These are phyloP conservation scores for Apostichopus japonicus DNA, from an alignment of 35 echinoderm and acorn worm species.

Conservation along the genomic window DNA sequence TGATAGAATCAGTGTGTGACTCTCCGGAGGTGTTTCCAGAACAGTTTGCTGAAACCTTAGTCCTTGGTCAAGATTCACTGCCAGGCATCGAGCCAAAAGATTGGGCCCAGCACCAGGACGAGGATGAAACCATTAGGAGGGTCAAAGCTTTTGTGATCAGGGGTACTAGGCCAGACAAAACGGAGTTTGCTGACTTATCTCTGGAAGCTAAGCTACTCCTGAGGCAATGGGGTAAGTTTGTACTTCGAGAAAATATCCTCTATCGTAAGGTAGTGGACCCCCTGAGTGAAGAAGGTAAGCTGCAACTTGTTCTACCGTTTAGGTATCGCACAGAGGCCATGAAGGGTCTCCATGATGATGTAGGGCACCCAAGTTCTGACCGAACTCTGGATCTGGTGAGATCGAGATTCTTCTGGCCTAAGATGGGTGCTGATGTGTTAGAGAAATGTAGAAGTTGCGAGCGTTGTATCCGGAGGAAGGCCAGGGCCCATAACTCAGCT, in stretches of 20 bases:
- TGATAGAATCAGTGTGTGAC: not conserved
- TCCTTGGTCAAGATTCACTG: not conserved
- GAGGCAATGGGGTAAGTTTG: constrained; percentile 62
- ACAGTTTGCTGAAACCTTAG: too few relatives aligned
- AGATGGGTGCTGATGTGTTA: constrained; percentile 38
- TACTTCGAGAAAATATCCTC: constrained; percentile 33
- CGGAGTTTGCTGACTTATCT: not conserved
- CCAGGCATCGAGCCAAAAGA: not conserved
- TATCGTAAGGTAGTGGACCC: constrained; percentile 38
- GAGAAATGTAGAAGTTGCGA: constrained; percentile 25
- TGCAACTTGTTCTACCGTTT: constrained; percentile 57
- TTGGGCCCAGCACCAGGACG: constrained; percentile 16
- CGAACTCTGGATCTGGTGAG: constrained; percentile 43
- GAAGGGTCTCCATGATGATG: constrained; percentile 45
- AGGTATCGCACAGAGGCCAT: constrained; percentile 25
- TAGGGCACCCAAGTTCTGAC: constrained; percentile 58
- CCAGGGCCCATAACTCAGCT: not conserved
- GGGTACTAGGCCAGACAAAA: not conserved
- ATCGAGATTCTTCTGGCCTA: constrained; percentile 48
- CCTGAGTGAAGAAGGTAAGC: not conserved
- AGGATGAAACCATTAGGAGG: constrained; percentile 7
- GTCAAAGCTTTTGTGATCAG: not conserved
- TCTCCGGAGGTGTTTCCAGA: not conserved
- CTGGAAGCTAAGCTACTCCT: not conserved
- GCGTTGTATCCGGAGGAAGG: not conserved